These are phyloP conservation scores for Siniperca knerii DNA, from an alignment of 2,113 vertebrate genomes.

Conservation along the genomic window DNA sequence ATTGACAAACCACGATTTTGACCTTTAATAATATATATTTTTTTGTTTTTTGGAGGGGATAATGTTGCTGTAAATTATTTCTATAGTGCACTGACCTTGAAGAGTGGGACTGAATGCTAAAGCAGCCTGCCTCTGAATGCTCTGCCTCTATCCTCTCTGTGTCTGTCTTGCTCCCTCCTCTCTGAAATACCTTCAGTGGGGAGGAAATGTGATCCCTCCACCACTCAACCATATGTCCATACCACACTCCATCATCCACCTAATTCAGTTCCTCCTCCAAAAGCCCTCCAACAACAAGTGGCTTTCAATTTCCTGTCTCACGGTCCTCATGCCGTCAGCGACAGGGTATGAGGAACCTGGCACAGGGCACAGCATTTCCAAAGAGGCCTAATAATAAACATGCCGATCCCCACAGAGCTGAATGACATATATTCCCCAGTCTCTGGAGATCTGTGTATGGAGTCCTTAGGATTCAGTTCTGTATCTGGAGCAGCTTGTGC, in stretches of 20 bases:
- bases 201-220: constrained; percentile 44
- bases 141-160: constrained; percentile 6
- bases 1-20: background rate
- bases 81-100: constrained; percentile 53
- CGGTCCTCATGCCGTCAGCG: constrained; percentile 26
- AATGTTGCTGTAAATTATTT: constrained; percentile 37
- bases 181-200: constrained; percentile 31
- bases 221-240: constrained; percentile 42
- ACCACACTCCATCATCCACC: constrained; percentile 52
- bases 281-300: constrained; percentile 68
- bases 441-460: constrained; percentile 45
- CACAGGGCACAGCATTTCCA: constrained; percentile 56
- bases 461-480: constrained; percentile 51
- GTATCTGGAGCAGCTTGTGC: constrained; percentile 74
- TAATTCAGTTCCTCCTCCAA: constrained; percentile 47
- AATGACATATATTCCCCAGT: constrained; percentile 62
- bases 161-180: constrained; percentile 2
- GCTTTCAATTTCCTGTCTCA: constrained; percentile 63
- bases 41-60: background rate
- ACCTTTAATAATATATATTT: background rate
- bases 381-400: constrained; percentile 71
- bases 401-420: constrained; percentile 48
- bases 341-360: constrained; percentile 50
- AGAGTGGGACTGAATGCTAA: constrained; percentile 46
- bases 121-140: constrained; percentile 17